A percentile compares a stretch with the other conserved stretches of the same genome.
These are phyloP conservation scores for Gadopsis marmoratus DNA, from an alignment of 2,797 vertebrate species.

Conservation along the genomic window DNA sequence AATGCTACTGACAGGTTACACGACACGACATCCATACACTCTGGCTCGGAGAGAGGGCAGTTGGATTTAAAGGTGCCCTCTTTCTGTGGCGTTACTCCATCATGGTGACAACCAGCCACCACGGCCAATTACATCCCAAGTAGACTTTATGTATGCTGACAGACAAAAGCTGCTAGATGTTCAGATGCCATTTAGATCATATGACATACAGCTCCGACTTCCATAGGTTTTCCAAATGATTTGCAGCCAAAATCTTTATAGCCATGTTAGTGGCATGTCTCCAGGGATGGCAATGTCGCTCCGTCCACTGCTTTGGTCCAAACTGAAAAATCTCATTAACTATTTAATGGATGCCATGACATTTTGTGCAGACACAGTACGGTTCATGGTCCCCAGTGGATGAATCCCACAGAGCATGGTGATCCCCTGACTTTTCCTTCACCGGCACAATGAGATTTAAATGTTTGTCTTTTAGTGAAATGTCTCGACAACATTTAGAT, in stretches of 20 bases:
- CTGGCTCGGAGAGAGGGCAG: constrained; percentile 19
- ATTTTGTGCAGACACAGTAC: not conserved
- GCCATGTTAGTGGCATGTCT: not conserved
- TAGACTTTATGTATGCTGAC: constrained; percentile 3
- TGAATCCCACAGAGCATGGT: not conserved
- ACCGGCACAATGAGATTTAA: no score
- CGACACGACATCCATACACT: constrained; percentile 43
- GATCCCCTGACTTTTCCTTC: not conserved
- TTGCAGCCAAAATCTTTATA: not conserved
- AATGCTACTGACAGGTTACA: constrained; percentile 63
- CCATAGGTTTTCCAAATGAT: not conserved
- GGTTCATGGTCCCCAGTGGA: not conserved
- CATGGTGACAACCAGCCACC: constrained; percentile 12
- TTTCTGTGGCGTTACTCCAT: constrained; percentile 30
- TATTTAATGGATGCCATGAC: not conserved
- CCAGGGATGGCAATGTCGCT: not conserved
- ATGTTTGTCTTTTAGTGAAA: no score
- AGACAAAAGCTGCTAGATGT: constrained; percentile 14
- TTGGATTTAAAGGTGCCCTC: constrained; percentile 43
- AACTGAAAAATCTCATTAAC: not conserved
- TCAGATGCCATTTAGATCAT: not conserved
- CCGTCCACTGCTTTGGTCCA: not conserved
- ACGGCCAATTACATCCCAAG: constrained; percentile 11
- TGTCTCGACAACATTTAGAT: no score
- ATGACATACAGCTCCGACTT: not conserved